Evolutionary conservation across 2,888 invertebrate species (phyloP).

Genomic region (Lissocephala sabroskyi): DNA sequence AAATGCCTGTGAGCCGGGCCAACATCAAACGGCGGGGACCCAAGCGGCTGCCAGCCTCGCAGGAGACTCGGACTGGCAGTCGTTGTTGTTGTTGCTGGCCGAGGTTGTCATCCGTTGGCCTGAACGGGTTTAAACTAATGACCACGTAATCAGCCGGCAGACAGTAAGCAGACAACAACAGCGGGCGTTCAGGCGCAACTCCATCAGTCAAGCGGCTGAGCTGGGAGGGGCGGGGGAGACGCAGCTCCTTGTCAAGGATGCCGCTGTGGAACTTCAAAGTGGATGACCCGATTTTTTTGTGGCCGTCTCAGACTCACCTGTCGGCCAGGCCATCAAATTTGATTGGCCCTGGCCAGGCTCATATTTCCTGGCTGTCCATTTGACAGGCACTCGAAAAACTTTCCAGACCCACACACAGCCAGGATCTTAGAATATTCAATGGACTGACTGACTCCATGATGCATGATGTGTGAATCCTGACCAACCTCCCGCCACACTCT

Average conservation of each 20-base stretch:
- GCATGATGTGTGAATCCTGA: conserved; percentile 58
- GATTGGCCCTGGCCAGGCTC: conserved; percentile 64
- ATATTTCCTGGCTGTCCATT: conserved; percentile 69
- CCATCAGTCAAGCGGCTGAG: conserved; percentile 53
- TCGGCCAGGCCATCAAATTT: conserved; percentile 61
- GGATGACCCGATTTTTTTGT: too few relatives aligned
- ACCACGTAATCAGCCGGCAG: conserved; percentile 64
- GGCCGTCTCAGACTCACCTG: conserved; percentile 16
- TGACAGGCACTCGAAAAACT: conserved; percentile 26
- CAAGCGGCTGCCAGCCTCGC: conserved; percentile 7
- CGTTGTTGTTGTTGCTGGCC: not conserved
- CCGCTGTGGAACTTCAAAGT: not conserved
- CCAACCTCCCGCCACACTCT: too few relatives aligned
- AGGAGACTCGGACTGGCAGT: not conserved
- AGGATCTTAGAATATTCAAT: conserved; percentile 23
- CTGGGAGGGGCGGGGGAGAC: conserved; percentile 1
- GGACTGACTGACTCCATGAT: conserved; percentile 36
- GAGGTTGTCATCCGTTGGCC: conserved; percentile 25
- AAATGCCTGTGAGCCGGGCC: conserved; percentile 11
- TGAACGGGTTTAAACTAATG: conserved; percentile 66
- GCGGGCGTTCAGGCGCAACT: conserved; percentile 35
- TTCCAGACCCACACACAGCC: conserved; percentile 31
- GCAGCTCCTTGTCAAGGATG: not conserved
- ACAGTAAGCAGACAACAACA: conserved; percentile 67
- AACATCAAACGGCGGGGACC: conserved; percentile 33